Evolutionary conservation across 1,140 invertebrate species (phyloP).

Genomic region (Sarcophaga peregrina): DNA sequence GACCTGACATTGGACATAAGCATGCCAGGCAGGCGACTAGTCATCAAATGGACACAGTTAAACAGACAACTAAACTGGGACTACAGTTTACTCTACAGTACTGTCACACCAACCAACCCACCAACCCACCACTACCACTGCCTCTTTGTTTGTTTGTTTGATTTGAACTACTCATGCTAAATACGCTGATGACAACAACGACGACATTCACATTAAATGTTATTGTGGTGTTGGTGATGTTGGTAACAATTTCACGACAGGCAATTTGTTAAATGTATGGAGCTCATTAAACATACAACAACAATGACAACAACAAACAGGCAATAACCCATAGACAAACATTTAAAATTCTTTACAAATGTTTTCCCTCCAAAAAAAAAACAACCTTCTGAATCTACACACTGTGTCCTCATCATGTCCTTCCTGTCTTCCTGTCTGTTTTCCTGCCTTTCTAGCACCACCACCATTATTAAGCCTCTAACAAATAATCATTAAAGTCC

Average conservation of each 20-base stretch:
- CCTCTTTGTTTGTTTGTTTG: neutral
- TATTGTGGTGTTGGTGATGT: neutral
- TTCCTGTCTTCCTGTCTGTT: neutral
- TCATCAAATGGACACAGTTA: neutral
- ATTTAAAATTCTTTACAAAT: neutral
- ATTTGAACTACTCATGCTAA: conserved; percentile 18
- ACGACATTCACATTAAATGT: conserved; percentile 38
- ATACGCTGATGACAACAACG: conserved; percentile 16
- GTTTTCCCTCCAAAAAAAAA: too few species aligned
- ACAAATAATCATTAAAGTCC: neutral
- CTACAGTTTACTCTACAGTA: neutral
- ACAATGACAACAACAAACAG: neutral
- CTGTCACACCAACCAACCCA: neutral
- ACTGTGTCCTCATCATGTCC: too few species aligned
- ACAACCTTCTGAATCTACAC: too few species aligned
- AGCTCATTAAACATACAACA: conserved; percentile 33
- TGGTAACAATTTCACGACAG: conserved; percentile 38
- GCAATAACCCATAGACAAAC: neutral
- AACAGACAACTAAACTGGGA: neutral
- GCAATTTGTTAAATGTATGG: conserved; percentile 40
- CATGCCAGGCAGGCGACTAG: conserved; percentile 30
- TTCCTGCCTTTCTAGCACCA: neutral
- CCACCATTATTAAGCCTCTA: neutral
- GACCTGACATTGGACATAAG: conserved; percentile 39
- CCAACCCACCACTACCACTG: neutral